These are phyloP conservation scores for Oophaga pumilio DNA, from an alignment of 2,113 vertebrate genomes.

Conservation along the genomic window DNA sequence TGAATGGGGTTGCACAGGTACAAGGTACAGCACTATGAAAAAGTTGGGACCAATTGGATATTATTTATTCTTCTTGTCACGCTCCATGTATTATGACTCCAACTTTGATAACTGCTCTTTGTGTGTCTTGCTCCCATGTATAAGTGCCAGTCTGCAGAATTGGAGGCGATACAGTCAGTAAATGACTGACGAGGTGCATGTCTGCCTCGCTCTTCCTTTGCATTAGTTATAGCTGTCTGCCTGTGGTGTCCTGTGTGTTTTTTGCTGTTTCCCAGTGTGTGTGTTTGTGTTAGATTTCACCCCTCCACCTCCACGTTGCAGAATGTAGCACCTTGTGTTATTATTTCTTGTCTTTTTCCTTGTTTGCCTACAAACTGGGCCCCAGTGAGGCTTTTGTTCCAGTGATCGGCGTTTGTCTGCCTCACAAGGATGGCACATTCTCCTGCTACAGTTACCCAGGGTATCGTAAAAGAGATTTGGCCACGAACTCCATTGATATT, in stretches of 20 bases:
- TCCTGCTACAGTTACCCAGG: slow-evolving; percentile 52
- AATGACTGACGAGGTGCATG: not conserved
- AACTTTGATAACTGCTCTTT: not conserved
- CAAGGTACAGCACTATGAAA: too few relatives aligned
- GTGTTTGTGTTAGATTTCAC: slow-evolving; percentile 25
- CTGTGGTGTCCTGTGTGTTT: not conserved
- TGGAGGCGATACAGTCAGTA: not conserved
- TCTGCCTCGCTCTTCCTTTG: not conserved
- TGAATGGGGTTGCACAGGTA: too few relatives aligned
- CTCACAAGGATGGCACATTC: slow-evolving; percentile 60
- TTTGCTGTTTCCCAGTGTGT: slow-evolving; percentile 13
- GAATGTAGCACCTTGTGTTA: slow-evolving; percentile 22
- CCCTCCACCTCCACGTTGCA: slow-evolving; percentile 20
- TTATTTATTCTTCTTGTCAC: too few relatives aligned
- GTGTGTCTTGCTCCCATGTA: not conserved
- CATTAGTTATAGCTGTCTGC: not conserved
- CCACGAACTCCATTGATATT: slow-evolving; percentile 46
- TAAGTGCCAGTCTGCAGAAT: not conserved
- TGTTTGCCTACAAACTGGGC: slow-evolving; percentile 59
- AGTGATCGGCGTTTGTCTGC: slow-evolving; percentile 58
- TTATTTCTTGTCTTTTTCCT: slow-evolving; percentile 41
- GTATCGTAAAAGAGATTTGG: slow-evolving; percentile 61
- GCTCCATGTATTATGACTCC: not conserved
- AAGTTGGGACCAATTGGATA: too few relatives aligned
- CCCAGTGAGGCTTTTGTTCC: not conserved